These are phyloP conservation scores for Arctia plantaginis DNA, from an alignment of 2,888 invertebrate species.

Conservation along the genomic window DNA sequence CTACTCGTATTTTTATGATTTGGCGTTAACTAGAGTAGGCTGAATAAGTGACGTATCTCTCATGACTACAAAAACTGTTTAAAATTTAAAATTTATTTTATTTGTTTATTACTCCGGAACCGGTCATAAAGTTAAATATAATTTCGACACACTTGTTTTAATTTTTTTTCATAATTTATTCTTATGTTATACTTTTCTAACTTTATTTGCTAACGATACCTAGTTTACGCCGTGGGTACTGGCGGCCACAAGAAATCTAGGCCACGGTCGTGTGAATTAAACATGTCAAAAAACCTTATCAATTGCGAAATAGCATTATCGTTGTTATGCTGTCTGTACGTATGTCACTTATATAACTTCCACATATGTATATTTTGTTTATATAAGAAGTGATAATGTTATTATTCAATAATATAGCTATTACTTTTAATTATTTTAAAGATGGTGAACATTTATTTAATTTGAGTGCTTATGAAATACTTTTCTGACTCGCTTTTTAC, in stretches of 20 bases:
- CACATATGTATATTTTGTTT: slow-evolving; percentile 1
- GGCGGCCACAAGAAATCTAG: slow-evolving; percentile 44
- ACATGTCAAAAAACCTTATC: slow-evolving; percentile 54
- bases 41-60: not conserved
- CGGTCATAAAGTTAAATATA: not conserved
- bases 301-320: slow-evolving; percentile 52
- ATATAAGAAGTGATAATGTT: not conserved
- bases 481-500: slow-evolving; percentile 12
- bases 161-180: not conserved
- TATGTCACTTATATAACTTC: slow-evolving; percentile 23
- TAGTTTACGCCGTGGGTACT: slow-evolving; percentile 26
- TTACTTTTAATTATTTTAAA: slow-evolving; percentile 7
- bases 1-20: not conserved
- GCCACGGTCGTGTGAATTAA: slow-evolving; percentile 60
- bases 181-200: not conserved
- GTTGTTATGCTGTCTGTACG: slow-evolving; percentile 32
- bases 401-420: slow-evolving; percentile 5
- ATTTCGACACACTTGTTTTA: not conserved
- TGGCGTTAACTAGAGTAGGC: not conserved
- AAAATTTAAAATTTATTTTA: not conserved
- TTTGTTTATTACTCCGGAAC: not conserved
- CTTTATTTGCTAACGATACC: slow-evolving; percentile 18
- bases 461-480: slow-evolving; percentile 8
- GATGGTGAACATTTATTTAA: not conserved
- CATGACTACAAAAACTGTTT: not conserved